Evolutionary conservation across 2,888 invertebrate genomes (phyloP).

Genomic region (Actias luna): DNA sequence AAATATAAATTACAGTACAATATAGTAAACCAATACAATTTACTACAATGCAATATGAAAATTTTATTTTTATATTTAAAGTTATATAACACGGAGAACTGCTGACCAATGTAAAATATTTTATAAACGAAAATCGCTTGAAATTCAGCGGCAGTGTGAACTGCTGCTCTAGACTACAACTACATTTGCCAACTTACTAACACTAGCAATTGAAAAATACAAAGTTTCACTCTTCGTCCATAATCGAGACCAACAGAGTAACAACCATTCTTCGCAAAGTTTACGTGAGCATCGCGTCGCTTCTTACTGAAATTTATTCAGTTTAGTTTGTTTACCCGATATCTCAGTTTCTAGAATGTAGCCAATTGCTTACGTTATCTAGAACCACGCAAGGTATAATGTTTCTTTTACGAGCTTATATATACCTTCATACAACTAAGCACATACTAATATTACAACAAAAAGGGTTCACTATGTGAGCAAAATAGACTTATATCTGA

Average conservation of each 20-base stretch:
- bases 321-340: conserved; percentile 53
- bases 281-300: conserved; percentile 62
- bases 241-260: conserved; percentile 70
- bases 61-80: conserved; percentile 19
- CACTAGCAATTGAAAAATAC: conserved; percentile 78
- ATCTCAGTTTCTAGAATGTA: conserved; percentile 36
- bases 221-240: conserved; percentile 60
- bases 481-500: background rate
- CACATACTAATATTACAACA: background rate
- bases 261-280: conserved; percentile 74
- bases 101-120: conserved; percentile 62
- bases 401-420: conserved; percentile 1
- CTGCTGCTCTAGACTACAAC: conserved; percentile 55
- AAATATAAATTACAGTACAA: too few species aligned
- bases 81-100: conserved; percentile 28
- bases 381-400: background rate
- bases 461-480: background rate
- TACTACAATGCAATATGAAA: background rate
- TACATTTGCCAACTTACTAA: conserved; percentile 73
- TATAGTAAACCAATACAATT: background rate
- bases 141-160: conserved; percentile 58
- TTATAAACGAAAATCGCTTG: conserved; percentile 62
- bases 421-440: background rate
- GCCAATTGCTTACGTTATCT: conserved; percentile 14
- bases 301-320: conserved; percentile 62